phyloP scores from a whole-genome alignment of 2,797 vertebrate genomes.

The Rhynchotus rufescens region DNA sequence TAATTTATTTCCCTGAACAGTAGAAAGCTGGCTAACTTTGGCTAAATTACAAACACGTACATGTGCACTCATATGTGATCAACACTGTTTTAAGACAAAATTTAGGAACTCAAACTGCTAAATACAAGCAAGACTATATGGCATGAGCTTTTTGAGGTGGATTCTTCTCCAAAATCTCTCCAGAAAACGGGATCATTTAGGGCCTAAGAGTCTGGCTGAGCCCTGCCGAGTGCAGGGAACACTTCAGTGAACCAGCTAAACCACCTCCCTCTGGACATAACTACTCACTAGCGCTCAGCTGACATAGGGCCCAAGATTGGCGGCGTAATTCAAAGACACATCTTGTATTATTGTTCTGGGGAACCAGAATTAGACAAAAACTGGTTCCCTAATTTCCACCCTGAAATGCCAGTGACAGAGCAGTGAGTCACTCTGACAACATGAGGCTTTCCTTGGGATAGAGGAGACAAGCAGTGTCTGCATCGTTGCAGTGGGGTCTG shows the following conservation, averaged over 20 bases:
- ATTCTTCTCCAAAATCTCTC: accelerated
- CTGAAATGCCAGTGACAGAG: background rate
- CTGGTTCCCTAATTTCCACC: background rate
- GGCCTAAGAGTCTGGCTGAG: background rate
- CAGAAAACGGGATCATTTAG: background rate
- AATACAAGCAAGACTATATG: background rate
- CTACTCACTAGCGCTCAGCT: background rate
- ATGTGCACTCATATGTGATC: background rate
- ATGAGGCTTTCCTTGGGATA: background rate
- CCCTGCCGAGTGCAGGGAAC: background rate
- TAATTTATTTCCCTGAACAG: background rate
- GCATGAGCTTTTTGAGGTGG: background rate
- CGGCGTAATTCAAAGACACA: background rate
- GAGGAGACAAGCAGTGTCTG: background rate
- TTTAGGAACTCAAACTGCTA: background rate
- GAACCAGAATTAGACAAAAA: background rate
- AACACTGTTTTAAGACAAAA: background rate
- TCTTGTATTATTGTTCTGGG: background rate
- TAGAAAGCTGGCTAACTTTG: background rate
- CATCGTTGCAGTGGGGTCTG: background rate
- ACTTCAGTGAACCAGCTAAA: background rate
- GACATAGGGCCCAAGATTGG: background rate
- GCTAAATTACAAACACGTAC: background rate
- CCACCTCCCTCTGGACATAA: background rate
- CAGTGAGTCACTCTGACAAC: background rate